Evolutionary conservation across 1,140 invertebrate genomes (phyloP).

Genomic region (Drosophila dunni): DNA sequence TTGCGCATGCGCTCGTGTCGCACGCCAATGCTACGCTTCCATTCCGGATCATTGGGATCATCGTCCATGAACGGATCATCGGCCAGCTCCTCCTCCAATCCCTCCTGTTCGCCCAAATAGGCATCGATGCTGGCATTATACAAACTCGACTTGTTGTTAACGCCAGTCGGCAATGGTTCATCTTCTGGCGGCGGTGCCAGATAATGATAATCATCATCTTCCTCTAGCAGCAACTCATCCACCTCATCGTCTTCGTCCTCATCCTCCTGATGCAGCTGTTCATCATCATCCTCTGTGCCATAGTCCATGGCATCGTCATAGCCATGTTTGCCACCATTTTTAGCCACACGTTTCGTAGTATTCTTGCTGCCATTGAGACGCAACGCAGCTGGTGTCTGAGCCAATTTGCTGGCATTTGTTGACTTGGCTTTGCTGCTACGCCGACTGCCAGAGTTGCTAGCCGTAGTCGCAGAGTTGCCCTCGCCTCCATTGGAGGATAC

Average conservation of each 20-base stretch:
- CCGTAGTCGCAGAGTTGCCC: constrained; percentile 18
- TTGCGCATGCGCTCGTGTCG: constrained; percentile 46
- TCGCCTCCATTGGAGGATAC: constrained; percentile 65
- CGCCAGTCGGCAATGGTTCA: constrained; percentile 30
- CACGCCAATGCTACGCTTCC: constrained; percentile 84
- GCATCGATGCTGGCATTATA: constrained; percentile 64
- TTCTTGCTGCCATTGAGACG: constrained; percentile 24
- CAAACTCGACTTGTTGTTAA: constrained; percentile 18
- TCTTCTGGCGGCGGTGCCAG: constrained; percentile 68
- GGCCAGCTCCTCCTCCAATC: constrained; percentile 85
- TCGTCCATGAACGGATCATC: constrained; percentile 87
- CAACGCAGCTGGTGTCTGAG: constrained; percentile 6
- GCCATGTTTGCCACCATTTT: constrained; percentile 25
- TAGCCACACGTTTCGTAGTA: constrained; percentile 6
- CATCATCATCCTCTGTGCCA: constrained; percentile 48
- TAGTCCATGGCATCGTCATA: constrained; percentile 48
- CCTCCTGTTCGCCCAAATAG: constrained; percentile 60
- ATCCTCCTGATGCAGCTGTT: constrained; percentile 29
- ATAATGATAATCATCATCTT: constrained; percentile 75
- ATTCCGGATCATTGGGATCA: constrained; percentile 93
- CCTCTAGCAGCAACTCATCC: constrained; percentile 57
- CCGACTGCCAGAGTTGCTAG: constrained; percentile 36
- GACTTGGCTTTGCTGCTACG: constrained; percentile 65
- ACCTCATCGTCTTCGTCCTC: constrained; percentile 42
- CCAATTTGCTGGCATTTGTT: constrained; percentile 41